Percentiles rank a stretch among this genome's conserved stretches.
These are phyloP conservation scores for Aplidium turbinatum DNA, from an alignment of 23 tunicate genomes.

Conservation along the genomic window DNA sequence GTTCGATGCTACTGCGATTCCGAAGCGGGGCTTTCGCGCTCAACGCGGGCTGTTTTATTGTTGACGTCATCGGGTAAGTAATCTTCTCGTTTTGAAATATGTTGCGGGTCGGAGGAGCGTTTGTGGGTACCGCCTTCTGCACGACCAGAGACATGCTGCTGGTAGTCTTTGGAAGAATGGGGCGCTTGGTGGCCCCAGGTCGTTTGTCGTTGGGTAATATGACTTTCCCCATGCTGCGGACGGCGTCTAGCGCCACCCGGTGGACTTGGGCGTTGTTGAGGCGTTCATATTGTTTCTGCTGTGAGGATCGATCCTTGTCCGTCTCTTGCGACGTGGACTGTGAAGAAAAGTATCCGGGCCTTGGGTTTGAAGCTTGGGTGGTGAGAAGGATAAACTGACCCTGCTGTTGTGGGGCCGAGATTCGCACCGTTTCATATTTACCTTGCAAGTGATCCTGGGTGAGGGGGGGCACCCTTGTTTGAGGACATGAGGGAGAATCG, in stretches of 20 bases:
- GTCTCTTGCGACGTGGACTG: not conserved
- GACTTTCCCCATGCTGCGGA: constrained; percentile 28
- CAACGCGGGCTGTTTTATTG: not conserved
- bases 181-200: constrained; percentile 27
- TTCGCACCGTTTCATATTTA: not conserved
- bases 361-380: constrained; percentile 7
- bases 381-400: constrained; percentile 33
- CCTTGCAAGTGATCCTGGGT: not conserved
- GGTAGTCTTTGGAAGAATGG: constrained; percentile 45
- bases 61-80: constrained; percentile 29
- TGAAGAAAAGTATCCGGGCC: not conserved
- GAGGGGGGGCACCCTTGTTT: not conserved
- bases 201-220: constrained; percentile 17
- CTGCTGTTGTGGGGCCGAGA: not conserved
- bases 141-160: not conserved
- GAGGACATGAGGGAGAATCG: not conserved
- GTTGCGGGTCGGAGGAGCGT: constrained; percentile 8
- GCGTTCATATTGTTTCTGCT: not conserved
- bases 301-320: not conserved
- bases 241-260: constrained; percentile 49
- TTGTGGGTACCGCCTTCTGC: not conserved
- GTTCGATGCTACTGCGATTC: not conserved
- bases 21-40: not conserved
- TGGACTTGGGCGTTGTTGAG: constrained; percentile 58
- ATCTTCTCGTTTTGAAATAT: constrained; percentile 49